Base-by-base conservation (phyloP, 2,888 invertebrate genomes). In the Pogonocherus hispidulus region DNA sequence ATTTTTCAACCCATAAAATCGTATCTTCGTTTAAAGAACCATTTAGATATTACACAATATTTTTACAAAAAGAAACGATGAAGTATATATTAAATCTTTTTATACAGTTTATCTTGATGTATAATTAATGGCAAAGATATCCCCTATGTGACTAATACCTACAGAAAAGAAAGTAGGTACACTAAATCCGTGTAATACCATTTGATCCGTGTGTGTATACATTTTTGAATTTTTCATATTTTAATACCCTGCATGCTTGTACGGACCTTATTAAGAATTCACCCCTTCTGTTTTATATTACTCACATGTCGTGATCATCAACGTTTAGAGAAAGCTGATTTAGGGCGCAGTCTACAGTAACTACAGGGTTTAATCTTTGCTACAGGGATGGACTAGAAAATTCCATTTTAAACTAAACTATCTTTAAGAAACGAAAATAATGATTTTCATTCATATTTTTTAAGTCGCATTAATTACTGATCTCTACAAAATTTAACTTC, bases 271-370 rank as follows among this genome's bases (percentile, higher is more conserved):
- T 69, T 69, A 69, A 57, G 60, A 69, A 69, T 69, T 69, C 69
- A 69, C 69, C 69, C 69, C 69, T 69, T 69, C 69, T 69, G 63
- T 59, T 62, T 51, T 66, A 55, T 18, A 62, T 69, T 66, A 69
- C 56, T 69, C 69, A 66, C 57, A 69, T 69, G 69, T 63, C 66
- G 69, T 69, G 69, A 66, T 60, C 57, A 65, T 54, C 56, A 62
- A 44, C 65, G 57, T 66, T 69, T 65, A 59, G 35, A 60, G 56
- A 49, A 63, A 63, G 46, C 49, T 54, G 47, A 19, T 54, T 22
- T 55, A 60, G 18, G 18, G 44, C n/a, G 16, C 18, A 23, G 27
- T 49, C 27, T 27, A 23, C 27, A 27, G 27, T 27, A 14, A 8
- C 14, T 51, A 8, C 27, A 16, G 5, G 9, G n/a, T 11, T 8